These are phyloP conservation scores for Drosophila austrosaltans DNA, from an alignment of 2,888 invertebrate genomes.

Conservation along the genomic window DNA sequence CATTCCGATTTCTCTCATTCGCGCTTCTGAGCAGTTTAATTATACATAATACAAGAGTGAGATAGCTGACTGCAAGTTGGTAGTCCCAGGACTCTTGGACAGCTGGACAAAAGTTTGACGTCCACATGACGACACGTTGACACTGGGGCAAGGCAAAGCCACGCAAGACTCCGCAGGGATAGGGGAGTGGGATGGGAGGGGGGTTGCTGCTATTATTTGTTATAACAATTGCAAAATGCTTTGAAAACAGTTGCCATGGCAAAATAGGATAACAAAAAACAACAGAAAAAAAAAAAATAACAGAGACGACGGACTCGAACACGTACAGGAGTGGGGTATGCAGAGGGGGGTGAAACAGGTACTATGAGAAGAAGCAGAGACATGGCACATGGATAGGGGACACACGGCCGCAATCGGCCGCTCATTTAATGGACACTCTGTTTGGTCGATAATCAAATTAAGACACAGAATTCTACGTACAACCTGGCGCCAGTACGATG, in stretches of 20 bases:
- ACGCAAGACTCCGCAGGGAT: slow-evolving; percentile 5
- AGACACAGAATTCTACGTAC: slow-evolving; percentile 41
- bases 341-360: slow-evolving; percentile 25
- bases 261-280: slow-evolving; percentile 54
- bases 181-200: not conserved
- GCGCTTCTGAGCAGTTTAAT: slow-evolving; percentile 55
- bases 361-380: not conserved
- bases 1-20: slow-evolving; percentile 23
- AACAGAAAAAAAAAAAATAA: slow-evolving; percentile 49
- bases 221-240: slow-evolving; percentile 65
- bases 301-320: slow-evolving; percentile 6
- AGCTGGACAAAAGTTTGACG: slow-evolving; percentile 77
- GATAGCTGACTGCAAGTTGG: not conserved
- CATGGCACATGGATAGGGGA: slow-evolving; percentile 38
- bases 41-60: slow-evolving; percentile 32
- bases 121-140: slow-evolving; percentile 72
- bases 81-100: slow-evolving; percentile 50
- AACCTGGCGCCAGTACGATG: slow-evolving; percentile 11
- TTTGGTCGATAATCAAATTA: slow-evolving; percentile 83
- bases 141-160: slow-evolving; percentile 39
- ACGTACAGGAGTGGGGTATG: slow-evolving; percentile 3
- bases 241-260: slow-evolving; percentile 58
- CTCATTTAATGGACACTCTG: slow-evolving; percentile 79
- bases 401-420: slow-evolving; percentile 61
- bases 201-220: slow-evolving; percentile 66